These are phyloP conservation scores for Brachypodius melanocephalos DNA, from an alignment of 2,113 vertebrate genomes.

Conservation along the genomic window DNA sequence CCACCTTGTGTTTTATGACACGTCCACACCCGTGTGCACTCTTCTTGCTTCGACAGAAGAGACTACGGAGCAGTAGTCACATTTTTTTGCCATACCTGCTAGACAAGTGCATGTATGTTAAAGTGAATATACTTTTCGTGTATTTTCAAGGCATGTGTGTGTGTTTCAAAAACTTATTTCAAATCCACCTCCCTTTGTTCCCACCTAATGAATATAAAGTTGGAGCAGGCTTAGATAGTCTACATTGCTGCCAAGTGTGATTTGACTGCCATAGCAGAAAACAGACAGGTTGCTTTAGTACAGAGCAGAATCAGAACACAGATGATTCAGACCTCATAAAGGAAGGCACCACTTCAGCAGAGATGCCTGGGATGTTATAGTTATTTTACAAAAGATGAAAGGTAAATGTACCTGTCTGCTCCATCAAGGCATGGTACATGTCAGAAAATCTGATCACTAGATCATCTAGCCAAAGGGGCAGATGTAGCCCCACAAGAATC, in stretches of 20 bases:
- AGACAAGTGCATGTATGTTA: background rate
- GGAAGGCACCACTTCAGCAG: background rate
- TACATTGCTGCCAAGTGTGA: background rate
- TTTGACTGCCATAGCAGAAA: background rate
- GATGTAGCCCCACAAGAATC: background rate
- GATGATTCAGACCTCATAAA: background rate
- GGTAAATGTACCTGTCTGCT: background rate
- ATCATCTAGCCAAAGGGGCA: background rate
- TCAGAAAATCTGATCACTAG: background rate
- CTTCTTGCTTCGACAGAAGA: background rate
- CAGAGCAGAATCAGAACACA: background rate
- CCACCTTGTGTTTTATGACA: background rate
- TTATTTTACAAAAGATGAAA: background rate
- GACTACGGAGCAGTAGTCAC: background rate
- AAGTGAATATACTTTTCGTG: background rate
- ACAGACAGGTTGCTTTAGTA: background rate
- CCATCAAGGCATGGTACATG: background rate
- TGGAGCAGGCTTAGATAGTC: background rate
- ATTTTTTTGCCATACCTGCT: rapidly evolving
- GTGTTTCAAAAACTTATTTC: background rate
- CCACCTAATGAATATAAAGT: background rate
- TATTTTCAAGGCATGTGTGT: background rate
- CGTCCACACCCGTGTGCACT: background rate
- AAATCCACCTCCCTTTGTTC: background rate
- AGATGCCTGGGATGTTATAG: background rate